Evolutionary conservation across 1,140 invertebrate species (phyloP).

Genomic region (Listronotus oregonensis): DNA sequence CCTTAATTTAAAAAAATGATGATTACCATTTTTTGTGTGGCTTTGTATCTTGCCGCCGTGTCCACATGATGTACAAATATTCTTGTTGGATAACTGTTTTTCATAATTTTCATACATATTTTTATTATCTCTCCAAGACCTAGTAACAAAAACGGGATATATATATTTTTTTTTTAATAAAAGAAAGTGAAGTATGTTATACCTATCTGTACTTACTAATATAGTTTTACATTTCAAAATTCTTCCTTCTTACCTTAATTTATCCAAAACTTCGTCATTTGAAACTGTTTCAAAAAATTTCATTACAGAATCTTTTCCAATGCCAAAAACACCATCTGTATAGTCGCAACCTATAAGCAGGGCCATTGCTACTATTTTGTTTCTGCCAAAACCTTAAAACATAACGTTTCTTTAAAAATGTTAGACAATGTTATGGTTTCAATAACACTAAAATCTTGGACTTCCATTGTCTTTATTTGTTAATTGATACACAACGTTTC

Average conservation of each 20-base stretch:
- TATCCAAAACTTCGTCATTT: slow-evolving; percentile 66
- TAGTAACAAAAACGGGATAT: slow-evolving; percentile 15
- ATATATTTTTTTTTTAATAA: neutral
- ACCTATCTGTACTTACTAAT: neutral
- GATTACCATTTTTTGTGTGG: slow-evolving; percentile 62
- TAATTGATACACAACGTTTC: too few relatives aligned
- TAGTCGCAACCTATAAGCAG: slow-evolving; percentile 89
- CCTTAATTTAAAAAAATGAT: too few relatives aligned
- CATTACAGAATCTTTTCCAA: slow-evolving; percentile 78
- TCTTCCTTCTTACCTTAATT: slow-evolving; percentile 57
- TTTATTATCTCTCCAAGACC: slow-evolving; percentile 66
- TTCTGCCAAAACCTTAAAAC: slow-evolving; percentile 69
- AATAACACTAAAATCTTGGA: too few relatives aligned
- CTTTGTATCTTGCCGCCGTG: slow-evolving; percentile 65
- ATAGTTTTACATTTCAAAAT: neutral
- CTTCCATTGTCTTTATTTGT: too few relatives aligned
- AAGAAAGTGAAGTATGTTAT: neutral
- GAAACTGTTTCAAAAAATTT: slow-evolving; percentile 71
- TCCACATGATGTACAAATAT: slow-evolving; percentile 70
- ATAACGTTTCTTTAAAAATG: too few relatives aligned
- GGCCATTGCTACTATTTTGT: slow-evolving; percentile 83
- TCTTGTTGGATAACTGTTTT: slow-evolving; percentile 61
- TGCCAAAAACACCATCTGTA: slow-evolving; percentile 75
- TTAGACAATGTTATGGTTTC: too few relatives aligned
- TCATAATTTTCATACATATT: slow-evolving; percentile 60